Evolutionary conservation across 2,888 invertebrate genomes (phyloP), one percentile per base, ranked within the genome.

Genomic region (Dendrolimus pini): DNA sequence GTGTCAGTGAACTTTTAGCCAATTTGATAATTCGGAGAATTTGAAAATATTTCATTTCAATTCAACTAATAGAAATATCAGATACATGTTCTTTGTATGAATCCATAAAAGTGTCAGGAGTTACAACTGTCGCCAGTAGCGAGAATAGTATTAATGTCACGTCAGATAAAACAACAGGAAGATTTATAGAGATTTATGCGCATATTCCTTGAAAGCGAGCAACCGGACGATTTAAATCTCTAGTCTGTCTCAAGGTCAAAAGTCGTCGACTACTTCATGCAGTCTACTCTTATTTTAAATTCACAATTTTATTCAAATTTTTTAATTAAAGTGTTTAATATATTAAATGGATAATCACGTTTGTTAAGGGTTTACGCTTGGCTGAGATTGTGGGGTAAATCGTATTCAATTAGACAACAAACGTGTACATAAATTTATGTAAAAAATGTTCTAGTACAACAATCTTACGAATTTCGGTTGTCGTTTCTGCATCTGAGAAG

Each of bases 161-260:
- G 65, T 69, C 68, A 70, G 67, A 71, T 61, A 60, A 64, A 73
- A 70, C 71, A 74, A 71, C 70, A 67, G 74, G 66, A 71, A 73
- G 76, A 76, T 78, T 80, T 74, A 76, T 67, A 62, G 73, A 83
- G 82, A 85, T 83, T 82, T 80, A 84, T 83, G 75, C 69, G 69
- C 70, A 65, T 73, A 69, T 74, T 80, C 74, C 71, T 70, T 64
- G 69, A 72, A 80, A 74, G 67, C 62, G 69, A 62, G 69, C 70
- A 72, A 67, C 68, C 62, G 47, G 12, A 30, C 30, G 30, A 30
- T 30, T 30, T 30, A 62, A 62, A 64, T 62, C 66, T 55, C 13
- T 59, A 58, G 68, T 68, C 63, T 66, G 77, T 78, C 76, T 78
- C 80, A 82, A 85, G 83, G 82, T 68, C 69, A 66, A 57, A 60